Evolutionary conservation across 2,113 vertebrate species (phyloP).

Genomic region (Ceyx margarethae): DNA sequence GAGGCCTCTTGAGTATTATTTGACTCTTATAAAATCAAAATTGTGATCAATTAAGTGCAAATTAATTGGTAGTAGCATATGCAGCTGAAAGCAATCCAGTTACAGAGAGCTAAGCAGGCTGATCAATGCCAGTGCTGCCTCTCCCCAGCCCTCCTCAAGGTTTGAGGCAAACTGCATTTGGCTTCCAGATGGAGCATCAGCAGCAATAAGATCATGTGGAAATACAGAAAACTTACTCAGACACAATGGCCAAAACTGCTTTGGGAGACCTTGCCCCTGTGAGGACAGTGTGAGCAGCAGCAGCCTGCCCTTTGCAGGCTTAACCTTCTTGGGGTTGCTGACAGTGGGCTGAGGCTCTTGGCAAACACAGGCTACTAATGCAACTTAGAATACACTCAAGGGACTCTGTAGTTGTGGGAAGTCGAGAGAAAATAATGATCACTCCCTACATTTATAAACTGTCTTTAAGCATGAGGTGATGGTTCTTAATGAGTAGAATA

Average conservation of each 20-base stretch:
- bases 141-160: neutral
- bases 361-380: neutral
- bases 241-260: neutral
- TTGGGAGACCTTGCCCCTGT: neutral
- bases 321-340: neutral
- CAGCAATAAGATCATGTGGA: neutral
- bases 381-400: neutral
- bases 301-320: neutral
- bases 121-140: neutral
- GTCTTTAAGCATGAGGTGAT: neutral
- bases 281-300: neutral
- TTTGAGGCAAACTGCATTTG: neutral
- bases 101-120: neutral
- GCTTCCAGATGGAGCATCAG: conserved; percentile 5
- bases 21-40: conserved; percentile 39
- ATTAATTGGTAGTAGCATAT: conserved; percentile 38
- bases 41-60: conserved; percentile 53
- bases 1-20: conserved; percentile 56
- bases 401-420: neutral
- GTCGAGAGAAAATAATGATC: neutral
- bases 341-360: neutral
- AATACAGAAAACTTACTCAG: neutral
- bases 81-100: conserved; percentile 33
- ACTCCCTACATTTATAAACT: neutral
- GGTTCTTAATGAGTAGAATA: neutral